Base-by-base conservation (phyloP, 2,797 vertebrate species). In the Ptychadena robeensis region DNA sequence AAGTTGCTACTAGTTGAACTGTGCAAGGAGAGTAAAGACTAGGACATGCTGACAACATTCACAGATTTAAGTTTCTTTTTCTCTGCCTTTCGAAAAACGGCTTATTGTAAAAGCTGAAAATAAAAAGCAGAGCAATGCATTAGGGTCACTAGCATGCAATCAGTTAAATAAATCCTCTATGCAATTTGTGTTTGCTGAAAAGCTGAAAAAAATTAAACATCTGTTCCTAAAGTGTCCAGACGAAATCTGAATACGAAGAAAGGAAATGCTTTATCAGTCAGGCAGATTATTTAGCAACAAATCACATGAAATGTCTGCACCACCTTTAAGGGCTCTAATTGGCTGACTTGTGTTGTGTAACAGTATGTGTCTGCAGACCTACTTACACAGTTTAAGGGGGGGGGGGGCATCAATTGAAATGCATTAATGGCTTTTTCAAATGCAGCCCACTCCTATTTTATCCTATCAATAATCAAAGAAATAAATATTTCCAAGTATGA, bases 131-230 rank as follows among this genome's bases (percentile, higher is more conserved):
- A 64, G 14, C 9, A 32, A 38, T 37, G 48, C 73, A 80, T 38
- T 72, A 68, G 57, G 79, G 53, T 80, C 68, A 80, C 66, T 64
- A 69, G 66, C 68, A 72, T 64, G 35, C 68, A 80, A 64, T 61
- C 57, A 61, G 79, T 72, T 72, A 80, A 80, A 44, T 37, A 80
- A 70, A 64, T 80, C 76, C 69, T 65, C 68, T 40, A 27, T 80
- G 57, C 57, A 80, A 80, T 73, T 81, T 81, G 69, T 64, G 37
- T 73, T 65, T 81, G 70, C 35, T 73, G 79, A 65, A 66, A 57
- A 81, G 37, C 69, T 68, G 31, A 28, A 53, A 70, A 79, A 80
- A 80, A 73, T 73, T 69, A 73, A 81, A 81, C 79, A 81, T 73
- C 79, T 81, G 79, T 73, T 81, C 40, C 59, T 66, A 48, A 81